Conservation (phyloP, 2,797 vertebrate species). For the Sphenopsis melanotis region DNA sequence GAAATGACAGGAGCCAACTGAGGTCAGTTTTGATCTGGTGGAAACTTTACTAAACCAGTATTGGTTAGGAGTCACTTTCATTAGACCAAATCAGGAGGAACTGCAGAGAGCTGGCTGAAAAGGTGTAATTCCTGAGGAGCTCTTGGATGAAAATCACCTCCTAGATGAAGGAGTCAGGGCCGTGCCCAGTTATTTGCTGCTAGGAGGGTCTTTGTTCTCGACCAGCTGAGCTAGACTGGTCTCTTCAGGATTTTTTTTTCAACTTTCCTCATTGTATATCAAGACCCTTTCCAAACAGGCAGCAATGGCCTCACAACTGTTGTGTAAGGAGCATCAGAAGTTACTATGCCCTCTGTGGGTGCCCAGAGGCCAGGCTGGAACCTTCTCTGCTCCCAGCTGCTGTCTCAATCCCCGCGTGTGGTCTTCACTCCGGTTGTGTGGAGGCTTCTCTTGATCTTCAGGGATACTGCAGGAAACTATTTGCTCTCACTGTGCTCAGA, state of each 20-base stretch:
- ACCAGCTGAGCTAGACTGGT: neutral
- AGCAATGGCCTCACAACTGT: neutral
- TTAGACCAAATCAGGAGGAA: slow-evolving; percentile 16
- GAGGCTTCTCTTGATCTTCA: neutral
- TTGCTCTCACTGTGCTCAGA: neutral
- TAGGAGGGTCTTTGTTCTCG: neutral
- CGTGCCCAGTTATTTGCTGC: neutral
- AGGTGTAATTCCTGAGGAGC: slow-evolving; percentile 23
- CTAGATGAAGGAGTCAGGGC: neutral
- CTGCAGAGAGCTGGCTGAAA: neutral
- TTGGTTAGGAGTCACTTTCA: neutral
- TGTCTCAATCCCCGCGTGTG: neutral
- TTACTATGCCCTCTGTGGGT: neutral
- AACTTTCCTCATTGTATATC: neutral
- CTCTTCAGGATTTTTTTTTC: neutral
- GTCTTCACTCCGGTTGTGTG: neutral
- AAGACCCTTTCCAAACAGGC: neutral
- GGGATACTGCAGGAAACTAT: neutral
- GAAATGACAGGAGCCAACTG: slow-evolving; percentile 3
- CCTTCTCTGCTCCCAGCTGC: neutral
- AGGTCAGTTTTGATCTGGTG: slow-evolving; percentile 39
- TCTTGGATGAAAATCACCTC: neutral
- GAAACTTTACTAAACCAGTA: neutral
- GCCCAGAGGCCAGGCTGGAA: neutral
- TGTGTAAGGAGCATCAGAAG: neutral